Evolutionary conservation across 1,140 invertebrate species (phyloP).

Genomic region (Leptonema lineaticorne): DNA sequence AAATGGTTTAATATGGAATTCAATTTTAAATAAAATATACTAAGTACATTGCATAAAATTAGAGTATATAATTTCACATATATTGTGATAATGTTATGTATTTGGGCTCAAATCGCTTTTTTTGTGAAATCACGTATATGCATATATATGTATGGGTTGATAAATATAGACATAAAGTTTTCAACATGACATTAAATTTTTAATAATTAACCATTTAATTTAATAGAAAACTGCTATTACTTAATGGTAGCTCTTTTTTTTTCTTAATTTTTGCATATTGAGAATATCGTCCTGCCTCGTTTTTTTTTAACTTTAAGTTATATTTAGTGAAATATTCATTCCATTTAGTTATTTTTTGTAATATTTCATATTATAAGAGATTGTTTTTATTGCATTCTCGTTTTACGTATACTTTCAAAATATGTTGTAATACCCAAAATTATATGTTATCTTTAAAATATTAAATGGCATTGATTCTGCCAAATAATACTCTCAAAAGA

Average conservation of each 20-base stretch:
- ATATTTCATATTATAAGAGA: background rate
- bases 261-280: background rate
- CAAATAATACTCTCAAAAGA: background rate
- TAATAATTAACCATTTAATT: background rate
- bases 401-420: background rate
- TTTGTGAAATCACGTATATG: background rate
- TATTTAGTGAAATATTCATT: slow-evolving; percentile 37
- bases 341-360: slow-evolving; percentile 29
- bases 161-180: background rate
- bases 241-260: slow-evolving; percentile 7
- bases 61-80: too few relatives aligned
- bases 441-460: too few relatives aligned
- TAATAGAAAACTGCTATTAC: background rate
- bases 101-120: background rate
- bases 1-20: too few relatives aligned
- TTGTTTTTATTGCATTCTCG: background rate
- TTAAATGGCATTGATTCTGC: background rate
- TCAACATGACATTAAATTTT: slow-evolving; percentile 6
- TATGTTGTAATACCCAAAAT: background rate
- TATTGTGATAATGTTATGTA: too few relatives aligned
- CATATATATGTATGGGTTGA: background rate
- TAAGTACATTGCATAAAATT: too few relatives aligned
- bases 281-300: background rate
- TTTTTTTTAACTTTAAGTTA: slow-evolving; percentile 24
- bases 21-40: too few relatives aligned